Evolutionary conservation across 2,888 invertebrate genomes (phyloP), one percentile per base, ranked within the genome.

Genomic region (Brachynemurus nebulosus): DNA sequence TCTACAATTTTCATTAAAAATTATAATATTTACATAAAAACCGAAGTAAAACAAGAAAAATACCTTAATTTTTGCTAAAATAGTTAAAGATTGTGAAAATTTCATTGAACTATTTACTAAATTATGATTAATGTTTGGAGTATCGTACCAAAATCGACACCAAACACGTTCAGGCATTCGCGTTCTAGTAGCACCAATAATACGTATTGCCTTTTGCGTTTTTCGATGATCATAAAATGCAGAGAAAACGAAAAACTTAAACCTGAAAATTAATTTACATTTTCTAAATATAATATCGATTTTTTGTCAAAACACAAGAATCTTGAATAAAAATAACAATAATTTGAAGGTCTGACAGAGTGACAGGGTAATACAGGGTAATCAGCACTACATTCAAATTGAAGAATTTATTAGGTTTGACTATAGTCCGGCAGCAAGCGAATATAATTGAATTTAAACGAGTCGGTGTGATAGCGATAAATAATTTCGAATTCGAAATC

Each of bases 161-260:
- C 81, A 76, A 14, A 90, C 88, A 9, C 78, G 67, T 58, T 90
- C 90, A 0, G 86, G 79, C 2, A 81, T 80, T 40, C 86, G 76
- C 1, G 91, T 92, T 66, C 85, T 86, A 1, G 91, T 90, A 8
- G 90, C 90, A 9, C 86, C 90, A 51, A 92, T 81, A 46, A 92
- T 72, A 36, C 91, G 74, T 40, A 91, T 74, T 7, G 76, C 69
- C 45, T 79, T 73, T 38, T 73, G 72, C 43, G 72, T 74, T 53
- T 71, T 70, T 52, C 88, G 74, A 40, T 78, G 71, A 66, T 92
- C 91, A 59, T 81, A 85, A 60, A 82, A 92, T 40, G 92, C 91
- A 8, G 91, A 90, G 60, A 88, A 92, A 42, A 92, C 89, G 68
- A 80, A 89, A 68, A 92, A 92, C 63, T 86, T 86, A 63, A 78